A percentile compares a stretch with the other conserved stretches of the same genome.
Conservation (phyloP, 2,888 invertebrate species). For the Odontothrips loti region DNA sequence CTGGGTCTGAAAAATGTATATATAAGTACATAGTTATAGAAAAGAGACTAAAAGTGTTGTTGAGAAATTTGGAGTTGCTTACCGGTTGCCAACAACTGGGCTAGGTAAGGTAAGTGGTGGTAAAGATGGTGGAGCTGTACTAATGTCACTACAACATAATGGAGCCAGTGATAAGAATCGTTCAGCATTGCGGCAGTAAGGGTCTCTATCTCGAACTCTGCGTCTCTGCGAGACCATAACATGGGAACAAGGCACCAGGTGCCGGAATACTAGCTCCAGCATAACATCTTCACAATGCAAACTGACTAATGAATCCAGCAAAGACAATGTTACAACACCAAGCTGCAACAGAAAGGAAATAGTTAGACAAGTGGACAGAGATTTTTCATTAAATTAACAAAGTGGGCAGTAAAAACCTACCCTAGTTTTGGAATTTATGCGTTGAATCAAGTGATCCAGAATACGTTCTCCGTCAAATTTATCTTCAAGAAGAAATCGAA, state of each 20-base stretch:
- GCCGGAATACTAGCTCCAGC: slow-evolving; percentile 82
- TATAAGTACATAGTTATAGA: background rate
- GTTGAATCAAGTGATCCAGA: slow-evolving; percentile 73
- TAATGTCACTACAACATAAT: slow-evolving; percentile 44
- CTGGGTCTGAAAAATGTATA: background rate
- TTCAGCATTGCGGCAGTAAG: slow-evolving; percentile 68
- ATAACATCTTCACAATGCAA: slow-evolving; percentile 95
- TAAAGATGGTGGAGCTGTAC: background rate
- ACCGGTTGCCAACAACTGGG: background rate
- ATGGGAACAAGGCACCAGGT: slow-evolving; percentile 75
- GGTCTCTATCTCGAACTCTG: slow-evolving; percentile 65
- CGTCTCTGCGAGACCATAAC: slow-evolving; percentile 75
- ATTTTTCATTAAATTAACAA: slow-evolving; percentile 15
- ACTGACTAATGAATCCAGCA: slow-evolving; percentile 86
- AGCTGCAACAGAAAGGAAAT: slow-evolving; percentile 50
- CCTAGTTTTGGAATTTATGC: slow-evolving; percentile 71
- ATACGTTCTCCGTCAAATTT: slow-evolving; percentile 81
- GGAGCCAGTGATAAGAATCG: slow-evolving; percentile 72
- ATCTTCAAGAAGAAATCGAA: slow-evolving; percentile 77
- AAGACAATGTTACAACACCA: slow-evolving; percentile 80
- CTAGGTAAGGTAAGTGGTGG: background rate
- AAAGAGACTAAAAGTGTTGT: background rate
- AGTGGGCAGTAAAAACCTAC: slow-evolving; percentile 49
- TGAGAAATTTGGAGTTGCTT: background rate
- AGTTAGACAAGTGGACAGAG: background rate